Evolutionary conservation across 1,140 invertebrate genomes (phyloP).

Genomic region (Dendrolimus punctatus): DNA sequence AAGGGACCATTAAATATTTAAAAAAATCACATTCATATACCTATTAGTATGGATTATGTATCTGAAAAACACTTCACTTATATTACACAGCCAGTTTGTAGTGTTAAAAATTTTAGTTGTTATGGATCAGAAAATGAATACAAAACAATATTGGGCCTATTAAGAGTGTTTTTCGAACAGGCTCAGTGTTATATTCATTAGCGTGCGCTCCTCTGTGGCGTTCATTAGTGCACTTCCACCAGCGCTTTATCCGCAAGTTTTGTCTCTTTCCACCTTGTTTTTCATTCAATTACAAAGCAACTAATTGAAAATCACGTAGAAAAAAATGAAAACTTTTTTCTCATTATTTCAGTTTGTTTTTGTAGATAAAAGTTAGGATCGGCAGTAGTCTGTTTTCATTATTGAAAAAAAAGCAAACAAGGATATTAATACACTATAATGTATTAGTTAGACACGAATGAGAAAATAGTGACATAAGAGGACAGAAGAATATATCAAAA

Average conservation of each 20-base stretch:
- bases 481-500: too few species aligned
- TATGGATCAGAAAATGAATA: not conserved
- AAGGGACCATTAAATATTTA: not conserved
- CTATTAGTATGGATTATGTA: too few species aligned
- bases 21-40: not conserved
- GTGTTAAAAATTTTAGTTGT: conserved; percentile 23
- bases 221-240: conserved; percentile 23
- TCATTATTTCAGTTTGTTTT: not conserved
- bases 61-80: not conserved
- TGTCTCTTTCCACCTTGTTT: conserved; percentile 25
- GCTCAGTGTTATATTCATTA: conserved; percentile 46
- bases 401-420: too few species aligned
- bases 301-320: conserved; percentile 24
- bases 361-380: too few species aligned
- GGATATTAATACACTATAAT: too few species aligned
- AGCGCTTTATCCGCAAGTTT: conserved; percentile 28
- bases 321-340: not conserved
- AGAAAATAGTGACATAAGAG: too few species aligned
- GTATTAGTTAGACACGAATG: too few species aligned
- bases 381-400: too few species aligned
- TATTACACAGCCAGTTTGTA: not conserved
- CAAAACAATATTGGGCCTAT: conserved; percentile 28
- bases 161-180: conserved; percentile 42
- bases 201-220: conserved; percentile 16
- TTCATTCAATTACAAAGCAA: conserved; percentile 33